These are phyloP conservation scores for Bellardia pandia DNA, from an alignment of 2,888 invertebrate genomes.

Conservation along the genomic window DNA sequence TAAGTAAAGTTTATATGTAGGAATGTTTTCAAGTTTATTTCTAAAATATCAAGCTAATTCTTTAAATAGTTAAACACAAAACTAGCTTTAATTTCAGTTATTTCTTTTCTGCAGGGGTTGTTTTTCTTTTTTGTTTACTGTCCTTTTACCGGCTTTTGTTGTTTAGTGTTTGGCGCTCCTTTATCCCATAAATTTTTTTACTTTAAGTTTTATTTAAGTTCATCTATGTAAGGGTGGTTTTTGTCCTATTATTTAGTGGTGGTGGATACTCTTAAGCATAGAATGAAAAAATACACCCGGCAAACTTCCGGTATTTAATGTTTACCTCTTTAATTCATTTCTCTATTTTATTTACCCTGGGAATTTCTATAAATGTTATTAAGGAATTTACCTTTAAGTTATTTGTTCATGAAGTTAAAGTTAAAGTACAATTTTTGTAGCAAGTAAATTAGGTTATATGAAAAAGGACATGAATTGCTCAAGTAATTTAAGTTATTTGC, in stretches of 20 bases:
- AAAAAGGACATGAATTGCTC: neutral
- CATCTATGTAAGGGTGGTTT: conserved; percentile 47
- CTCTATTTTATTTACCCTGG: conserved; percentile 14
- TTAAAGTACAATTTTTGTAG: neutral
- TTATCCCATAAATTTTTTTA: conserved; percentile 45
- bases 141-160: conserved; percentile 23
- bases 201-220: conserved; percentile 43
- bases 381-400: conserved; percentile 48
- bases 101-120: conserved; percentile 37
- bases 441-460: neutral
- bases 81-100: conserved; percentile 13
- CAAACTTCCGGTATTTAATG: conserved; percentile 43
- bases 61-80: neutral
- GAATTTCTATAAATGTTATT: conserved; percentile 28
- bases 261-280: neutral
- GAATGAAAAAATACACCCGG: neutral
- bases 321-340: conserved; percentile 1
- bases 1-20: too few relatives aligned
- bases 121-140: conserved; percentile 9
- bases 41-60: neutral
- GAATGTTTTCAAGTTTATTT: conserved; percentile 6
- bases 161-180: conserved; percentile 38
- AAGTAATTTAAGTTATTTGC: neutral
- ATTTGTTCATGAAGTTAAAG: conserved; percentile 12
- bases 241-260: neutral